Base-by-base conservation (phyloP, 2,797 vertebrate species). In the Melanotaenia boesemani region DNA sequence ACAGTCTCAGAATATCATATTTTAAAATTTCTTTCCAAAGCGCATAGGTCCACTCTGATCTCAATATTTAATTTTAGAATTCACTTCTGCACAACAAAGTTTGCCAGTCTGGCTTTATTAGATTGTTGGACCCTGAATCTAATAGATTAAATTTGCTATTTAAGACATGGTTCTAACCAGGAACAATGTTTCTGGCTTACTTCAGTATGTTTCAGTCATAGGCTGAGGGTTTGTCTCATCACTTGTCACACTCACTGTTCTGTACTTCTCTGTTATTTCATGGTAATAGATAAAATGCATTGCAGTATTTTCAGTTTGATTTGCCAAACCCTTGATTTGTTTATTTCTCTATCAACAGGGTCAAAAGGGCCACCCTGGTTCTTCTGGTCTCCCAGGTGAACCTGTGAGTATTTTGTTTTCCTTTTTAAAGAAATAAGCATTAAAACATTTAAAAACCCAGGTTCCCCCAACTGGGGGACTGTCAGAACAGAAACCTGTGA, bases 351-450 rank as follows among this genome's bases (percentile, higher is more conserved):
- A 1, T 88, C 69, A 61, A 82, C 90, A 96, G 95, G 95, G 98
- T 82, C 94, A 94, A 22, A 98, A 96, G 93, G 98, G 98, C 74
- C 95, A 97, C 77, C 94, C 94, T 74, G 98, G 98, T 94, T 95
- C 96, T 0, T 67, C 93, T 59, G 97, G 97, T 85, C 95, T 96
- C 77, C 97, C 96, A 39, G 97, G 97, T 94, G 97, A 98, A 87
- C 94, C 96, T 92, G 98, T 99, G 88, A 97, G 97, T 96, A 87
- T 10, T 13, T 30, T 1, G 3, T 8, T 1, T 2, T 24, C 22
- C 22, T 26, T 24, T 26, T 13, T 5, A 28, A 26, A 44, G 41
- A 44, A 37, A 37, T 37, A 41, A 41, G 39, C 13, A 5, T 15
- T 41, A 41, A 15, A 15, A 12, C 11, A 4, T 41, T 41, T 41